Evolutionary conservation across 2,797 vertebrate species (phyloP), one percentile per base, ranked within the genome.

Genomic region (Leuciscus waleckii): DNA sequence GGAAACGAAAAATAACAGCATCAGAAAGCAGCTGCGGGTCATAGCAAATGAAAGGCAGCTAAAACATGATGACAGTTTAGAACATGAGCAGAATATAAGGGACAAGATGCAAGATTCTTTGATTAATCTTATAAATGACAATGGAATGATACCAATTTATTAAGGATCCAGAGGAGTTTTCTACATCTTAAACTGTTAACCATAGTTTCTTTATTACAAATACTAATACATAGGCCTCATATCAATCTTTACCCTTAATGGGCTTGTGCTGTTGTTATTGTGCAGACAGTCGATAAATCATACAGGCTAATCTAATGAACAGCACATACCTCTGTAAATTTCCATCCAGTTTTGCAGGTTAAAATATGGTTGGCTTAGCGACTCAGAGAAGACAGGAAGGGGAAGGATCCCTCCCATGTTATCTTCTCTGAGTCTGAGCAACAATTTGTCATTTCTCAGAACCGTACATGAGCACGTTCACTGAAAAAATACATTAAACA

Each of bases 221-320:
- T 79, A 77, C 58, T 75, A 84, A 51, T 41, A 75, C 79, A 79
- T 82, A 74, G 80, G 51, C 56, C 70, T 26, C 81, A 67, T 65
- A 86, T 86, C 58, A 90, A 89, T 87, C 82, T 84, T 87, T 88
- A 80, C 85, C 79, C 79, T 85, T 87, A 87, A 88, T 88, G 79
- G 87, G 43, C 43, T 82, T 39, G 43, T 43, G 84, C 73, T 84
- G 83, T 70, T 88, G 75, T 88, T 81, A 68, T 77, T n/a, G 46
- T 41, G 68, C 83, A 54, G 71, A 77, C 79, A 76, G 80, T 84
- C 63, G 23, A 87, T 90, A 82, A 81, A 90, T 90, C 87, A 89
- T 63, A 43, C 2, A 6, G 71, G 56, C 83, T 85, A 88, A 89
- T 85, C 87, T 84, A 78, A 80, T 78, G 81, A 74, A 79, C 75